These are phyloP conservation scores for Lynx canadensis DNA, from an alignment of 2,113 vertebrate species.

Conservation along the genomic window DNA sequence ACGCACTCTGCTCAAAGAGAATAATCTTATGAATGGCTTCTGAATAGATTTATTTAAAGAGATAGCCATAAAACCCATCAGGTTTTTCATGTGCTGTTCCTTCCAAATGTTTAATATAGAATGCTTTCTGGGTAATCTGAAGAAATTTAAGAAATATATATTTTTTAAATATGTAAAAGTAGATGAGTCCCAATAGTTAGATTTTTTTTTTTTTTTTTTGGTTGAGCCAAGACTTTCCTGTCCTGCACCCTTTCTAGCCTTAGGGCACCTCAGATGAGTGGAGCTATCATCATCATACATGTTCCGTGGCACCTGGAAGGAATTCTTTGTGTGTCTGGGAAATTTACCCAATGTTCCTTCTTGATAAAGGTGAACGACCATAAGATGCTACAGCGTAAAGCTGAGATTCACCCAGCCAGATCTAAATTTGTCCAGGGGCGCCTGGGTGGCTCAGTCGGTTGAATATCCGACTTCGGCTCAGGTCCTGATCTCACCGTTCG, in stretches of 20 bases:
- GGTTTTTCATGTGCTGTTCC: neutral
- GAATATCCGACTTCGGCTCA: no score
- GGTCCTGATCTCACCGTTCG: no score
- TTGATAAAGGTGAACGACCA: conserved; percentile 42
- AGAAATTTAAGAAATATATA: neutral
- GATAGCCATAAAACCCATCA: neutral
- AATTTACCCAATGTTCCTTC: conserved; percentile 68
- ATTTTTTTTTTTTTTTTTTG: neutral
- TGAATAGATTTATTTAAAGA: conserved; percentile 46
- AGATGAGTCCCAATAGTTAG: conserved; percentile 63
- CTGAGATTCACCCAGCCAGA: conserved; percentile 38
- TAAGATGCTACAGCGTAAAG: neutral
- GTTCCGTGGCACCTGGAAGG: conserved; percentile 62
- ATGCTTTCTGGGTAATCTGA: conserved; percentile 48
- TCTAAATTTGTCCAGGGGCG: neutral
- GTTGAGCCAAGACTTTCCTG: neutral
- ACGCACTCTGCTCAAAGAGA: conserved; percentile 39
- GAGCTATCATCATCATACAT: conserved; percentile 44
- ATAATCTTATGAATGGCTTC: neutral
- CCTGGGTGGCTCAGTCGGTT: no score
- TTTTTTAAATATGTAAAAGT: conserved; percentile 37
- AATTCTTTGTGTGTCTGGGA: conserved; percentile 68
- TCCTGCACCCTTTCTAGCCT: conserved; percentile 47
- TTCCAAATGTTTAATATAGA: conserved; percentile 15
- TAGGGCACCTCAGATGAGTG: conserved; percentile 41